phyloP scores from a whole-genome alignment of 2,888 invertebrate species.

The Sphecodes monilicornis region DNA sequence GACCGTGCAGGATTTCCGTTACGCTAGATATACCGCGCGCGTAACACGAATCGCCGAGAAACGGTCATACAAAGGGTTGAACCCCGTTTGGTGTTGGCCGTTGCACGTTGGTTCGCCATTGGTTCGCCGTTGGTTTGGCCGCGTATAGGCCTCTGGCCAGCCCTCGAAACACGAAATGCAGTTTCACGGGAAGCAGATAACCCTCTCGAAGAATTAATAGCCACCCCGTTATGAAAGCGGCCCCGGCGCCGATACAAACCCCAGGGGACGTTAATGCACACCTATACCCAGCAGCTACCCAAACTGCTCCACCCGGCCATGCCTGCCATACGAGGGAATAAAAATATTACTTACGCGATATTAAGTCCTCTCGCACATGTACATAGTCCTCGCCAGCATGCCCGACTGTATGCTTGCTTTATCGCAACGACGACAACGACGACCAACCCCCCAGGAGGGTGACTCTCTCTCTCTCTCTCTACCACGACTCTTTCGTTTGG shows the following conservation, averaged over 20 bases:
- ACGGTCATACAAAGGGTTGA: constrained; percentile 42
- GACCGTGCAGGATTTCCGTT: constrained; percentile 72
- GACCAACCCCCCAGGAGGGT: background rate
- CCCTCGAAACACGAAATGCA: constrained; percentile 59
- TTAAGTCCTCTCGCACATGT: constrained; percentile 12
- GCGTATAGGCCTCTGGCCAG: constrained; percentile 4
- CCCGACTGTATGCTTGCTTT: background rate
- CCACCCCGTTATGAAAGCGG: constrained; percentile 30
- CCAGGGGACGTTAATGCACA: background rate
- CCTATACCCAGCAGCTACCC: background rate
- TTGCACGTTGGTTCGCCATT: background rate
- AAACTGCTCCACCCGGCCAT: background rate
- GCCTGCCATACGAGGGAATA: background rate
- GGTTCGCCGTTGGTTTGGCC: constrained; percentile 19
- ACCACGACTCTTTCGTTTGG: background rate
- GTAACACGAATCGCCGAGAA: constrained; percentile 67
- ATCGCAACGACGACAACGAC: background rate
- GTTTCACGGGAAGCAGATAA: constrained; percentile 54
- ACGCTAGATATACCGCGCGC: constrained; percentile 66
- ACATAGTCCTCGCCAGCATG: background rate
- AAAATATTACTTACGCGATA: constrained; percentile 41
- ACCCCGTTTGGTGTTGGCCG: background rate
- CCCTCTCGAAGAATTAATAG: constrained; percentile 66
- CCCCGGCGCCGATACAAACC: background rate
- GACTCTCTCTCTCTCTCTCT: no score